Percentiles rank a stretch among this genome's conserved stretches.
These are phyloP conservation scores for Theodoxus fluviatilis DNA, from an alignment of 2,888 invertebrate species.

Conservation along the genomic window DNA sequence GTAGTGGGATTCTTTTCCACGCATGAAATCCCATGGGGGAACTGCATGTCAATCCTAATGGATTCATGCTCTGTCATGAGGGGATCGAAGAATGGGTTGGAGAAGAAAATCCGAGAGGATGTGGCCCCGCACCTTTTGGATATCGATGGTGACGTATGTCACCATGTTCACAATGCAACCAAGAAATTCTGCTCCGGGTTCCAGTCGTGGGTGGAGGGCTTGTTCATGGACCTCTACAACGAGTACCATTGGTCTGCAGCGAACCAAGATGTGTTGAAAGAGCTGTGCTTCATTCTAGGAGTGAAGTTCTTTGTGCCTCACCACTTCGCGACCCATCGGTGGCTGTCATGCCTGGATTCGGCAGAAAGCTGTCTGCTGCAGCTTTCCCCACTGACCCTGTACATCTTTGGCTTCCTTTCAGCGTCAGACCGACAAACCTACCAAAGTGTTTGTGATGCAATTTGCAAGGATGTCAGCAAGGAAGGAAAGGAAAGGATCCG, in stretches of 20 bases:
- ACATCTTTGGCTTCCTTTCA: neutral
- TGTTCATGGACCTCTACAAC: neutral
- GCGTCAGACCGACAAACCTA: neutral
- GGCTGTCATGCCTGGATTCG: neutral
- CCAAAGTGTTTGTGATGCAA: neutral
- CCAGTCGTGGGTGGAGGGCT: neutral
- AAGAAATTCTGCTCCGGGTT: neutral
- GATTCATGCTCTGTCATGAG: conserved; percentile 27
- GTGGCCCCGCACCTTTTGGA: neutral
- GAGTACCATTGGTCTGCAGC: neutral
- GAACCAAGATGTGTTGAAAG: neutral
- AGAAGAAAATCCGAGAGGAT: neutral
- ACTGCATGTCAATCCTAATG: conserved; percentile 23
- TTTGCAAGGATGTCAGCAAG: neutral
- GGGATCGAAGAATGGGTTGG: conserved; percentile 23
- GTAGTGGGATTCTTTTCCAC: neutral
- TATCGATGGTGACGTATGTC: neutral
- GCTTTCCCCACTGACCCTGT: neutral
- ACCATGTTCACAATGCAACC: conserved; percentile 8
- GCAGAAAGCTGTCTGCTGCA: neutral
- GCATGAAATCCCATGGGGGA: conserved; percentile 23
- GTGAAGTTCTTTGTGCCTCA: neutral
- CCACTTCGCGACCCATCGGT: neutral
- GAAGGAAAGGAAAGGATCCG: no score
- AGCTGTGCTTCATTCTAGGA: neutral